Conservation (phyloP, 2,888 invertebrate genomes). For the Panopea generosa region DNA sequence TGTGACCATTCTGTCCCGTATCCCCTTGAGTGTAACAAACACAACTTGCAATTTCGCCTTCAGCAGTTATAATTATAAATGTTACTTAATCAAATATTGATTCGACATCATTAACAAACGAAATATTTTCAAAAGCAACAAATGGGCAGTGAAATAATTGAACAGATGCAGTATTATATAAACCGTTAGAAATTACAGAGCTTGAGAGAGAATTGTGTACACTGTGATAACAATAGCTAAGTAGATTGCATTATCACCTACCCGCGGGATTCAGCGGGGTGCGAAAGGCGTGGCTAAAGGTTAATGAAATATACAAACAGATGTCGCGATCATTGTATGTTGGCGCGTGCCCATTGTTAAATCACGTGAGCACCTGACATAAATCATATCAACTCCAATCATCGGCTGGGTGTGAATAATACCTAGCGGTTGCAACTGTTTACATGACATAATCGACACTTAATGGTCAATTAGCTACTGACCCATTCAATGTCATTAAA, state of each 20-base stretch:
- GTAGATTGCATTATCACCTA: conserved; percentile 58
- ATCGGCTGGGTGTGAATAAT: conserved; percentile 54
- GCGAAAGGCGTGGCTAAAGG: conserved; percentile 47
- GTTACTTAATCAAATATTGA: too few relatives aligned
- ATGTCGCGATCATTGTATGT: conserved; percentile 49
- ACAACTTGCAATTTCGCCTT: too few relatives aligned
- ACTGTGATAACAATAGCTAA: conserved; percentile 52
- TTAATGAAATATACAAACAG: conserved; percentile 62
- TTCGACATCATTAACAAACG: conserved; percentile 16
- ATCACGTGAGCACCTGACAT: conserved; percentile 52
- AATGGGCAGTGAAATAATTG: conserved; percentile 38
- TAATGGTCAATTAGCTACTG: too few relatives aligned
- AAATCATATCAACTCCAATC: conserved; percentile 33
- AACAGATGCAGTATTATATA: conserved; percentile 54
- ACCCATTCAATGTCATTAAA: conserved; percentile 1
- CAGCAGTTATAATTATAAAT: too few relatives aligned
- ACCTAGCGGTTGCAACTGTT: conserved; percentile 52
- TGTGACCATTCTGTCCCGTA: too few relatives aligned
- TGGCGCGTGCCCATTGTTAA: conserved; percentile 57
- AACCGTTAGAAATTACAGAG: conserved; percentile 52
- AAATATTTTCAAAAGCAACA: conserved; percentile 33
- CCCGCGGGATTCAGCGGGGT: conserved; percentile 41
- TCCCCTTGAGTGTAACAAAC: too few relatives aligned
- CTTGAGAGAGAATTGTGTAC: conserved; percentile 40
- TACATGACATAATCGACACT: conserved; percentile 20